Evolutionary conservation across 2,888 invertebrate species (phyloP).

Genomic region (Dioctria linearis): DNA sequence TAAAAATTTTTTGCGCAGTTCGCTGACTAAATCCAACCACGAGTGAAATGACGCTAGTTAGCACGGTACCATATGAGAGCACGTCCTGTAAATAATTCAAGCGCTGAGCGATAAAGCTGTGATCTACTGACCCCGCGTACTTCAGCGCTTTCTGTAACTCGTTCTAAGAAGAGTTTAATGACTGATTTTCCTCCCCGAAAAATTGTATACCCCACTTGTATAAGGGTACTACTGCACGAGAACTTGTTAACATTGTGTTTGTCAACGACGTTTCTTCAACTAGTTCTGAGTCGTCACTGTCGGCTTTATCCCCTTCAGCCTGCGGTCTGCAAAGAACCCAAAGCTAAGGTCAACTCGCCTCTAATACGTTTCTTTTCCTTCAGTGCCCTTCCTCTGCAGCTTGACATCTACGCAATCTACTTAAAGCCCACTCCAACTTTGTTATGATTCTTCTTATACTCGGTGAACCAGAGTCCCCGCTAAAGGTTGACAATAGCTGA

Average conservation of each 20-base stretch:
- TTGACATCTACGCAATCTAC: background rate
- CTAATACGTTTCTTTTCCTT: background rate
- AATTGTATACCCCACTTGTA: background rate
- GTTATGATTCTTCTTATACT: conserved; percentile 36
- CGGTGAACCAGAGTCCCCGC: background rate
- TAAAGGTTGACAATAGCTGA: background rate
- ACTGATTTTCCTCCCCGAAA: background rate
- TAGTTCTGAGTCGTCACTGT: background rate
- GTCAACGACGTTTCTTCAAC: background rate
- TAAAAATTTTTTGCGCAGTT: background rate
- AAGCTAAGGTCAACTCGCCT: background rate
- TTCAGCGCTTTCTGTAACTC: background rate
- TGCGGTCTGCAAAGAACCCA: background rate
- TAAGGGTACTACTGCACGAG: background rate
- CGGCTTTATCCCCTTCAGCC: background rate
- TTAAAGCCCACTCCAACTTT: conserved; percentile 46
- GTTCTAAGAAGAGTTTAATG: conserved; percentile 1
- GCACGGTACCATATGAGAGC: conserved; percentile 7
- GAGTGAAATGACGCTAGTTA: background rate
- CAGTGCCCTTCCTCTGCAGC: background rate
- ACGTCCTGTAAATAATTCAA: background rate
- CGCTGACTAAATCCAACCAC: background rate
- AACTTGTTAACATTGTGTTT: background rate
- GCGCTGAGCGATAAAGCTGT: background rate
- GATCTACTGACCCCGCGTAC: background rate